These are phyloP conservation scores for Erinaceus europaeus DNA, from an alignment of 2,113 vertebrate genomes.

Conservation along the genomic window DNA sequence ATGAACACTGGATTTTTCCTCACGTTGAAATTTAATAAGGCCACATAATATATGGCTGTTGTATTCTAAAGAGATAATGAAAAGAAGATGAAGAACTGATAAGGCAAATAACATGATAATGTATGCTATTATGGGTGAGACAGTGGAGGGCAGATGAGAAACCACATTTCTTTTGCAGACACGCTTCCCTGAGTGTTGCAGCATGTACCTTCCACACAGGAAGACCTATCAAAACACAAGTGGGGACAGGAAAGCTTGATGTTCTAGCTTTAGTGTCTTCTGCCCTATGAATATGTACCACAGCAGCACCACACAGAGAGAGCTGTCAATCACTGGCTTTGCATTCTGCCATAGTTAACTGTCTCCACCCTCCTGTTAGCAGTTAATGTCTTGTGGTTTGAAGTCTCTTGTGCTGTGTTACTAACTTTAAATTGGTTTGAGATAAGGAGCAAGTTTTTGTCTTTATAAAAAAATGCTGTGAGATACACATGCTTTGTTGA, in stretches of 20 bases:
- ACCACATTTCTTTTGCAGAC: neutral
- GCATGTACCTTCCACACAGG: neutral
- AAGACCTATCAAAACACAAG: slow-evolving; percentile 28
- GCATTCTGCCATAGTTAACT: neutral
- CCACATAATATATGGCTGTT: slow-evolving; percentile 3
- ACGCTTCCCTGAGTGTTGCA: slow-evolving; percentile 8
- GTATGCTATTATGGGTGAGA: neutral
- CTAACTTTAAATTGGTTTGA: neutral
- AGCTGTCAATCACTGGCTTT: neutral
- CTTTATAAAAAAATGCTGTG: neutral
- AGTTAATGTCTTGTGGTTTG: neutral
- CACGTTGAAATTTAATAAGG: slow-evolving; percentile 31
- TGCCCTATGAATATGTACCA: slow-evolving; percentile 42
- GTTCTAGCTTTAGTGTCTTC: slow-evolving; percentile 45
- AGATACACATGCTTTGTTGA: no score
- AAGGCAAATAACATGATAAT: neutral
- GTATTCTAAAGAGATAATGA: slow-evolving; percentile 38
- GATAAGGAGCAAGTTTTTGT: neutral
- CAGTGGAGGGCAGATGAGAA: slow-evolving; percentile 26
- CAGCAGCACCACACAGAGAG: neutral
- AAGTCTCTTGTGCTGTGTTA: neutral
- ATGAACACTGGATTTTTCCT: slow-evolving; percentile 28
- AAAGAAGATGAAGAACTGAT: slow-evolving; percentile 21
- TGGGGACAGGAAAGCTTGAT: slow-evolving; percentile 22
- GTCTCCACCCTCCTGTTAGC: neutral